phyloP scores from a whole-genome alignment of 1,140 invertebrate species.

The Neodiprion fabricii region DNA sequence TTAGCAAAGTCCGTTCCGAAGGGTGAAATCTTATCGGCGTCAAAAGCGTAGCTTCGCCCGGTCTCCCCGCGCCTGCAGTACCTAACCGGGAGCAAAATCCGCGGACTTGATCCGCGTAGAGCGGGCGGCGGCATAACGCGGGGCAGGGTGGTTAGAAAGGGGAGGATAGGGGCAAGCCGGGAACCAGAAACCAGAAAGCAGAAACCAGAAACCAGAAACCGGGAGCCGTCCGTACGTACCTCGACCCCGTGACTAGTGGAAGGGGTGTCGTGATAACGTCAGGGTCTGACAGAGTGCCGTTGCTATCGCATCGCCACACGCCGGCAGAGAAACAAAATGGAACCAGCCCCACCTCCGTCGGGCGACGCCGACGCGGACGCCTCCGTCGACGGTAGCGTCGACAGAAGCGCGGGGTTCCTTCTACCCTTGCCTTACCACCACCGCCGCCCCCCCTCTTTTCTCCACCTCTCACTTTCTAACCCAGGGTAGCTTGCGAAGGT shows the following conservation, averaged over 20 bases:
- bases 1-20: too few relatives aligned
- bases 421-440: too few relatives aligned
- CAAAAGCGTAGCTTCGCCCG: not conserved
- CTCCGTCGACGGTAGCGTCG: too few relatives aligned
- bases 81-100: not conserved
- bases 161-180: not conserved
- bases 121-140: too few relatives aligned
- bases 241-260: constrained; percentile 33
- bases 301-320: constrained; percentile 64
- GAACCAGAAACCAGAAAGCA: constrained; percentile 7
- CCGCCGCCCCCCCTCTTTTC: constrained; percentile 9
- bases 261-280: constrained; percentile 65
- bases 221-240: not conserved
- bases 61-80: not conserved
- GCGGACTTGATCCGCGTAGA: not conserved
- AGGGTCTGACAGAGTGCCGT: constrained; percentile 64
- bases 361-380: not conserved
- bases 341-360: constrained; percentile 33
- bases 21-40: not conserved
- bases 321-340: constrained; percentile 65
- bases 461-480: constrained; percentile 24
- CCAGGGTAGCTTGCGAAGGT: not conserved
- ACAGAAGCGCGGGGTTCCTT: too few relatives aligned
- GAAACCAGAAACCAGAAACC: constrained; percentile 3
- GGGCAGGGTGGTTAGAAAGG: too few relatives aligned